These are phyloP conservation scores for Capromys pilorides DNA, from an alignment of 2,797 vertebrate species.

Conservation along the genomic window DNA sequence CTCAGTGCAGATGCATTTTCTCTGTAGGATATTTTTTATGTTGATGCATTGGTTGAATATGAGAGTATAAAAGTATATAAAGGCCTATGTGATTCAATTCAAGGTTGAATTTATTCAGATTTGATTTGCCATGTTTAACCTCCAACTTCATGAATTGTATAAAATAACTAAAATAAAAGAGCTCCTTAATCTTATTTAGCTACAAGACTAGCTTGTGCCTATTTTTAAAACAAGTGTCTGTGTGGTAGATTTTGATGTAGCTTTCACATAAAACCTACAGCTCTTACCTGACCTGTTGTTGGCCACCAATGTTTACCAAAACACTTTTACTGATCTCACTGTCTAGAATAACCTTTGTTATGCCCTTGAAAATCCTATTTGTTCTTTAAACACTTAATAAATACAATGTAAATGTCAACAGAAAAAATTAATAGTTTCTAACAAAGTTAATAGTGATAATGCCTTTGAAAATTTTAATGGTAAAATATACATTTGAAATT, in stretches of 20 bases:
- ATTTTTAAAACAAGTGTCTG: not conserved
- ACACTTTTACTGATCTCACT: not conserved
- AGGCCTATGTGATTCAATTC: not conserved
- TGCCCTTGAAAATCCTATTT: not conserved
- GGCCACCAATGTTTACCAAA: not conserved
- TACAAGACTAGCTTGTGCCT: not conserved
- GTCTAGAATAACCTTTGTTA: not conserved
- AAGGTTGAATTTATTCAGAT: not conserved
- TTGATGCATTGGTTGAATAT: not conserved
- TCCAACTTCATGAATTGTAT: not conserved
- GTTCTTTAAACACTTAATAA: not conserved
- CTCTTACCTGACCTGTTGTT: not conserved
- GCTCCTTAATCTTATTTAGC: too few species aligned
- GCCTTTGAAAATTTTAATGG: not conserved
- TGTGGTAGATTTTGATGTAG: not conserved
- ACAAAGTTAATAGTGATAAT: not conserved
- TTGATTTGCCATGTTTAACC: not conserved
- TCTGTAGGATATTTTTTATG: not conserved
- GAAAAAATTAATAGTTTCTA: not conserved
- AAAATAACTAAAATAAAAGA: not conserved
- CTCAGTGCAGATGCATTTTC: not conserved
- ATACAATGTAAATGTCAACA: not conserved
- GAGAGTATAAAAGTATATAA: not conserved
- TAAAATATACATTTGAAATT: not conserved
- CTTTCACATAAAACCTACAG: not conserved